phyloP scores from a whole-genome alignment of 2,797 vertebrate species.

The Macroramphosus scolopax region DNA sequence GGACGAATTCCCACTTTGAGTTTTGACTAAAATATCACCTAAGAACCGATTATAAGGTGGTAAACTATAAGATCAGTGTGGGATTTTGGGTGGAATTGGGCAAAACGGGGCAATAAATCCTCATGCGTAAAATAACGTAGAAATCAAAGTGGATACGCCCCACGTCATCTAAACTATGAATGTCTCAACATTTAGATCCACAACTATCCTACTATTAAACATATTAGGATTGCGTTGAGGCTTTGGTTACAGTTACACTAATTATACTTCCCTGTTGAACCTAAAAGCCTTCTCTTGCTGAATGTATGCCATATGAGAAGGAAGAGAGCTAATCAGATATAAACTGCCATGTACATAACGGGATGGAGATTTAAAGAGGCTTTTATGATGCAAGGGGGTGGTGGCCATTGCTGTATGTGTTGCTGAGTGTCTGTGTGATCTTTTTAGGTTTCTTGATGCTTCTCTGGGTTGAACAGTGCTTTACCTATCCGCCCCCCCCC shows the following conservation, averaged over 20 bases:
- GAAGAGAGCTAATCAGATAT: constrained; percentile 75
- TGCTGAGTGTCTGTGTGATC: constrained; percentile 67
- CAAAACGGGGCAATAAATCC: constrained; percentile 30
- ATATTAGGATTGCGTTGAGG: constrained; percentile 24
- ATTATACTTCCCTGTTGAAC: constrained; percentile 55
- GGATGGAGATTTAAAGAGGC: constrained; percentile 53
- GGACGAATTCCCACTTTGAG: constrained; percentile 41
- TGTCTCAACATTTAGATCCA: constrained; percentile 55
- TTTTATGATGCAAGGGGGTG: constrained; percentile 67
- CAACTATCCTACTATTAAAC: constrained; percentile 15
- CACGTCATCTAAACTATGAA: constrained; percentile 40
- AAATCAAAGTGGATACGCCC: constrained; percentile 27
- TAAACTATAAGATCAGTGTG: constrained; percentile 27
- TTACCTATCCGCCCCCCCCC: constrained; percentile 36
- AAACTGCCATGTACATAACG: constrained; percentile 85
- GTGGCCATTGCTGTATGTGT: constrained; percentile 57
- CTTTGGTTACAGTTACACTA: constrained; percentile 38
- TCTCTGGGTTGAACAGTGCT: constrained; percentile 61
- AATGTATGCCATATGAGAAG: constrained; percentile 81
- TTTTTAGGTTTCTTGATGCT: constrained; percentile 56
- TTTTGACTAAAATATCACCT: constrained; percentile 54
- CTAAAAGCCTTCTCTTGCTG: constrained; percentile 74
- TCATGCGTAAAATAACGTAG: constrained; percentile 35
- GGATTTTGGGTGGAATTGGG: too few species aligned
- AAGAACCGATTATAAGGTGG: constrained; percentile 41